phyloP scores from a whole-genome alignment of 2,113 vertebrate genomes.

The Takifugu bimaculatus region DNA sequence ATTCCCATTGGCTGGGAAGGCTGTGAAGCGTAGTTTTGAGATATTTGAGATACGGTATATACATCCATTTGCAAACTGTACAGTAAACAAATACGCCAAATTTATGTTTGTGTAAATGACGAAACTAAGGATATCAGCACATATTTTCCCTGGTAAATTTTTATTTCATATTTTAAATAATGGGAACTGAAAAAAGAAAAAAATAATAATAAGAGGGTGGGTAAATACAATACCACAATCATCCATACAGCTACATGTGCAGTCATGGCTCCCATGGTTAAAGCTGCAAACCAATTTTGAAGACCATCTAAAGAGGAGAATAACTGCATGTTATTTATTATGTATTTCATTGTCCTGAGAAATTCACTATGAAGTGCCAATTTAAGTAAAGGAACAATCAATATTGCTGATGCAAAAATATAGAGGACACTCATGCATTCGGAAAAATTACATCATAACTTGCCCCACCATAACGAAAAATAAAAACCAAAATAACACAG shows the following conservation, averaged over 20 bases:
- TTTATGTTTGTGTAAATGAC: too few species aligned
- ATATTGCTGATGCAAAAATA: conserved; percentile 50
- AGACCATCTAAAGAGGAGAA: conserved; percentile 47
- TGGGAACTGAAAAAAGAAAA: conserved; percentile 59
- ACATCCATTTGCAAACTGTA: too few species aligned
- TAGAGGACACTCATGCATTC: conserved; percentile 41
- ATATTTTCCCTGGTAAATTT: conserved; percentile 65
- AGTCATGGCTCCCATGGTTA: conserved; percentile 50
- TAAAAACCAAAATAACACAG: conserved; percentile 24
- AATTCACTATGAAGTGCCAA: conserved; percentile 62
- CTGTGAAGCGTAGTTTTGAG: background rate
- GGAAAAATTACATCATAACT: conserved; percentile 35
- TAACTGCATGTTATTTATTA: conserved; percentile 36
- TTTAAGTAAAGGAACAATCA: conserved; percentile 52
- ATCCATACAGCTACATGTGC: conserved; percentile 69
- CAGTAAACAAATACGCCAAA: too few species aligned
- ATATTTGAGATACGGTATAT: background rate
- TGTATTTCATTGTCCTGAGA: conserved; percentile 71
- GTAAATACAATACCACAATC: conserved; percentile 65
- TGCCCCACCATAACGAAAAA: conserved; percentile 10
- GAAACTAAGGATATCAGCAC: background rate
- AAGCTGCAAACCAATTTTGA: conserved; percentile 64
- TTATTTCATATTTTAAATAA: conserved; percentile 75
- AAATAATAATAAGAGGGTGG: conserved; percentile 35
- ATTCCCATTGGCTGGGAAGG: background rate